A percentile compares a stretch with the other conserved stretches of the same genome.
phyloP scores from a whole-genome alignment of 2,113 vertebrate genomes.

The Alces alces region DNA sequence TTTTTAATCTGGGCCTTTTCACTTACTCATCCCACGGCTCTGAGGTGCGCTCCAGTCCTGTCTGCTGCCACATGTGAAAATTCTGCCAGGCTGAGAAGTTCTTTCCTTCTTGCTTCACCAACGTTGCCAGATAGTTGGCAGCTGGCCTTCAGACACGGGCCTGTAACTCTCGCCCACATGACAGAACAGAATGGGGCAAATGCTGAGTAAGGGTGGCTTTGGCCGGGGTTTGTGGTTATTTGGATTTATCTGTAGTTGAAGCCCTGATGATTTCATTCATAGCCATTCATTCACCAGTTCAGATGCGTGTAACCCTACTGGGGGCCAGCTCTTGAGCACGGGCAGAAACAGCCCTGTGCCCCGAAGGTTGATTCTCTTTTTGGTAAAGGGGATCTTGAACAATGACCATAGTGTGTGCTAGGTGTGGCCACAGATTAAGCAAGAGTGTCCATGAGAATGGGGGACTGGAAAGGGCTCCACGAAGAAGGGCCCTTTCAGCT shows the following conservation, averaged over 20 bases:
- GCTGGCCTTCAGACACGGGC: not conserved
- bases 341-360: not conserved
- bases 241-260: not conserved
- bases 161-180: not conserved
- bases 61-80: not conserved
- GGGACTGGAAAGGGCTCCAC: not conserved
- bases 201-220: constrained; percentile 14
- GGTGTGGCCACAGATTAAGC: not conserved
- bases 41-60: not conserved
- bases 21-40: not conserved
- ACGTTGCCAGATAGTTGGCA: not conserved
- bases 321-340: not conserved
- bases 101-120: not conserved
- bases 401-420: not conserved
- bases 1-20: not conserved
- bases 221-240: not conserved
- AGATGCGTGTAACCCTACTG: not conserved
- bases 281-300: not conserved
- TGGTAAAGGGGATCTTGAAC: not conserved
- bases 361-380: not conserved
- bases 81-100: not conserved
- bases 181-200: not conserved
- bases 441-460: not conserved
- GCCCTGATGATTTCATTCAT: not conserved
- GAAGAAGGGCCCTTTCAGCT: not conserved